A percentile compares a stretch with the other conserved stretches of the same genome.
phyloP scores from a whole-genome alignment of 1,140 invertebrate species.

The Akabosia matsudoensis region DNA sequence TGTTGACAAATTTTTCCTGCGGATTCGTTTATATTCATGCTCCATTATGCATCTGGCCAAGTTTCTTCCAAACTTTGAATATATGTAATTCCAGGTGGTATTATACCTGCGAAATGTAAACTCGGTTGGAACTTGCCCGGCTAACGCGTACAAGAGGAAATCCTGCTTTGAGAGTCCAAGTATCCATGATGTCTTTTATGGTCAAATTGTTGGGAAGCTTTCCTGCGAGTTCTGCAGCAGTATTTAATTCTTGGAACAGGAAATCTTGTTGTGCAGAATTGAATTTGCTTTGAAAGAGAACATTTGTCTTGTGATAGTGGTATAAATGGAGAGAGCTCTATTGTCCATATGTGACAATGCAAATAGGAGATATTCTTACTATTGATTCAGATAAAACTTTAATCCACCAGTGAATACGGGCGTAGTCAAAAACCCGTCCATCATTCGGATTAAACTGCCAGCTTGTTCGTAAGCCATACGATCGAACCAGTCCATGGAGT shows the following conservation, averaged over 20 bases:
- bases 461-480: constrained; percentile 42
- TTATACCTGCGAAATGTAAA: constrained; percentile 56
- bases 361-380: constrained; percentile 20
- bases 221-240: constrained; percentile 62
- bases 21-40: background rate
- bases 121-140: constrained; percentile 48
- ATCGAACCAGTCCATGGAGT: constrained; percentile 36
- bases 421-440: constrained; percentile 55
- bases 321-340: background rate
- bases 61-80: too few species aligned
- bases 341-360: background rate
- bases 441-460: constrained; percentile 55
- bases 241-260: constrained; percentile 75
- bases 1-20: constrained; percentile 30
- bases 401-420: constrained; percentile 54
- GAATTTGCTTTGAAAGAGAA: constrained; percentile 58
- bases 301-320: background rate
- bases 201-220: constrained; percentile 61
- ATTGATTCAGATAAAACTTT: constrained; percentile 43
- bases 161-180: constrained; percentile 84
- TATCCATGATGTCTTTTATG: constrained; percentile 77
- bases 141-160: constrained; percentile 76
- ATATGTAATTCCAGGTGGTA: too few species aligned
- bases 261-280: constrained; percentile 78
- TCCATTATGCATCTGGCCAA: too few species aligned